These are phyloP conservation scores for Pangasius krempfi DNA, from an alignment of 2,797 vertebrate species.

Conservation along the genomic window DNA sequence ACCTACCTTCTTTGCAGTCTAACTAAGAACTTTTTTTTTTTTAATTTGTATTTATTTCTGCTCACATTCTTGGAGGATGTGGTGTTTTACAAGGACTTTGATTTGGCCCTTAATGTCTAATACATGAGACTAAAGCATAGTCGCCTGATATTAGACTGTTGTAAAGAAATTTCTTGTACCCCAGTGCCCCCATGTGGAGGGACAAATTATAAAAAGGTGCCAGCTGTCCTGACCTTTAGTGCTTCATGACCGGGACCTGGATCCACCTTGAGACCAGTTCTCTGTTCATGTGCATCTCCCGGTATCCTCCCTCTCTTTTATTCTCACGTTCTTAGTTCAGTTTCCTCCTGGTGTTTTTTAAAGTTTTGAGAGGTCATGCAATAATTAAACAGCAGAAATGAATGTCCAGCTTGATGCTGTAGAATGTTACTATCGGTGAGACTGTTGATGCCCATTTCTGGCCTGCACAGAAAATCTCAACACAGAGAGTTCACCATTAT, in stretches of 20 bases:
- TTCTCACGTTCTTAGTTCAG: not conserved
- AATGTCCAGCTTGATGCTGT: constrained; percentile 35
- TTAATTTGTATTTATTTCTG: constrained; percentile 60
- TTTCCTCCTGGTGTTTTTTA: not conserved
- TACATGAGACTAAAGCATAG: constrained; percentile 45
- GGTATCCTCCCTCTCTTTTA: not conserved
- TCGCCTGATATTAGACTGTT: constrained; percentile 15
- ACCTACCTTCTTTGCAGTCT: constrained; percentile 75
- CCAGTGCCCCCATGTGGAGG: constrained; percentile 53
- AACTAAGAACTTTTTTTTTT: constrained; percentile 73
- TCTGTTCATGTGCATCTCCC: not conserved
- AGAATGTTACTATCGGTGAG: constrained; percentile 17
- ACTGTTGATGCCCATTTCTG: constrained; percentile 49
- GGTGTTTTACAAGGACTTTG: constrained; percentile 57
- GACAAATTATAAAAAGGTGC: constrained; percentile 21
- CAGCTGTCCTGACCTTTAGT: constrained; percentile 14
- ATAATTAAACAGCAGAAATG: constrained; percentile 39
- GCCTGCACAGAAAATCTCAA: constrained; percentile 26
- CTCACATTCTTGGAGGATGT: constrained; percentile 53
- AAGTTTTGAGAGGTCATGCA: constrained; percentile 22
- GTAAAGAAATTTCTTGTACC: not conserved
- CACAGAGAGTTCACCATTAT: constrained; percentile 43
- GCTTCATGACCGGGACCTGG: not conserved
- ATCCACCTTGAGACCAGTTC: not conserved
- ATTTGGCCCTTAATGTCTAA: constrained; percentile 60